phyloP scores from a whole-genome alignment of 2,113 vertebrate species.

The Anguilla rostrata region DNA sequence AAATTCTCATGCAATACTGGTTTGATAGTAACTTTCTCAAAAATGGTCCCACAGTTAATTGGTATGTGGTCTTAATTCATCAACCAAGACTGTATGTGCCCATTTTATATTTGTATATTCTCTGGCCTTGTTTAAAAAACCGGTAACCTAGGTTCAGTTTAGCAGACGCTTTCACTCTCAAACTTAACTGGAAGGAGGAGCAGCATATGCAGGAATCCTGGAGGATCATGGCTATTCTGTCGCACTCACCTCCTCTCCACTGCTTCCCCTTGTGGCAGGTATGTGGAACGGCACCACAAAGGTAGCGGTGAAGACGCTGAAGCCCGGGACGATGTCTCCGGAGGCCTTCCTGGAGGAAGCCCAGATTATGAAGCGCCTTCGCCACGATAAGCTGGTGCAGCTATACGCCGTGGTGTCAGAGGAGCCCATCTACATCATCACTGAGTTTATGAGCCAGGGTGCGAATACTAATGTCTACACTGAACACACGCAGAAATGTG shows the following conservation, averaged over 20 bases:
- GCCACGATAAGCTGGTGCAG: constrained; percentile 97
- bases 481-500: not conserved
- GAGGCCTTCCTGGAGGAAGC: constrained; percentile 97
- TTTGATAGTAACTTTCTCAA: too few species aligned
- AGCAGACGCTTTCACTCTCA: not conserved
- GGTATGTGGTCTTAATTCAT: too few species aligned
- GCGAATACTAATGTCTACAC: not conserved
- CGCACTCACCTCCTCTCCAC: fast-evolving
- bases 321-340: constrained; percentile 94
- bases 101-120: not conserved
- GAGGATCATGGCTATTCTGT: not conserved
- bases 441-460: constrained; percentile 96
- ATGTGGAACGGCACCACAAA: constrained; percentile 95
- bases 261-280: constrained; percentile 67
- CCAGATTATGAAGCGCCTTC: constrained; percentile 96
- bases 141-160: not conserved
- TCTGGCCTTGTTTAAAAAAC: not conserved
- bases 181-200: constrained; percentile 1
- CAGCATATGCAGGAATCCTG: not conserved
- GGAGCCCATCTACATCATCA: constrained; percentile 98
- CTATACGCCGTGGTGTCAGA: constrained; percentile 95
- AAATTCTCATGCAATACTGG: too few species aligned
- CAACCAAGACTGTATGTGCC: too few species aligned
- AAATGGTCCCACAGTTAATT: too few species aligned
- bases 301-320: constrained; percentile 96